Conservation (phyloP, 35 echinoderm and acorn worm genomes). For the Ophioderma brevispina region DNA sequence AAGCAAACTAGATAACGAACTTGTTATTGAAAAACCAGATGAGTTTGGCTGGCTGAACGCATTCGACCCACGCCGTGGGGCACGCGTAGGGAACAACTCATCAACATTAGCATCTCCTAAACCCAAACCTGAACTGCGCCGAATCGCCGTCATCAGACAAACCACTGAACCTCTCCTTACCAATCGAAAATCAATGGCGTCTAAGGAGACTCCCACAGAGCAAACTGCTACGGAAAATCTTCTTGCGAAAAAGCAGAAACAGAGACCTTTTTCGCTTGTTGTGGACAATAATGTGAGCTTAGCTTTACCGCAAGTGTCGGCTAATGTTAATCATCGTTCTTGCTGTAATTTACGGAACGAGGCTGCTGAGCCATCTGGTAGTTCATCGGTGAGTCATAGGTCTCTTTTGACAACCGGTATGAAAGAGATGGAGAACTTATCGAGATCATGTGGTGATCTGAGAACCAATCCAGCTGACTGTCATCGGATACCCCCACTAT, state of each 20-base stretch:
- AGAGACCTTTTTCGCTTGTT: conserved; percentile 39
- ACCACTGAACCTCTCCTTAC: neutral
- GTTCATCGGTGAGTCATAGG: neutral
- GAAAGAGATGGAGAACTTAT: conserved; percentile 2
- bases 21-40: conserved; percentile 52
- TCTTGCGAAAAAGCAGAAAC: conserved; percentile 43
- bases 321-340: conserved; percentile 10
- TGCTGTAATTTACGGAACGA: conserved; percentile 14
- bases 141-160: neutral
- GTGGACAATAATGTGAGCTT: conserved; percentile 44
- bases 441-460: conserved; percentile 13
- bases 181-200: neutral
- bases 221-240: conserved; percentile 12
- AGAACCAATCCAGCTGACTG: conserved; percentile 13
- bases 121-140: neutral
- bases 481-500: neutral
- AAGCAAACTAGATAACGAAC: conserved; percentile 41
- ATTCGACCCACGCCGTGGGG: conserved; percentile 42
- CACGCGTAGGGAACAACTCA: neutral
- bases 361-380: conserved; percentile 20
- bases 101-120: neutral
- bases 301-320: conserved; percentile 15
- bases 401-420: conserved; percentile 2
- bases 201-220: neutral
- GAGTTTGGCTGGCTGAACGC: conserved; percentile 50